Conservation (phyloP, 2,888 invertebrate species). For the Athalia cordata region DNA sequence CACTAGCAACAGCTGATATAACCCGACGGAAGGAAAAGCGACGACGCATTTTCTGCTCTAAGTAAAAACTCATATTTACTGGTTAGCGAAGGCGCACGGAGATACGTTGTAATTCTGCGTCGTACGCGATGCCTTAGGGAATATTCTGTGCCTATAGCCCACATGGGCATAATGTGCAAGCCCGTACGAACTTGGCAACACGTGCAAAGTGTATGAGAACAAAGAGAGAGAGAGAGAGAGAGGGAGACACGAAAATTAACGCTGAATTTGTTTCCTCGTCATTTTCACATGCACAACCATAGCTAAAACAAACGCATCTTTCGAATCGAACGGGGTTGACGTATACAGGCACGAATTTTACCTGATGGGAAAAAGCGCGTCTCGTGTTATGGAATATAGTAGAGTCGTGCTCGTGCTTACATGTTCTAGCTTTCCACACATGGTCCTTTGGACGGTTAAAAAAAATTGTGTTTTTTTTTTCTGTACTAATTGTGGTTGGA, state of each 20-base stretch:
- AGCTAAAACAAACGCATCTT: not conserved
- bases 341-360: no score
- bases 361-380: no score
- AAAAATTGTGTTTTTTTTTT: no score
- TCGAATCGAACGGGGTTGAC: not conserved
- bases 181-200: not conserved
- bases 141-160: constrained; percentile 51
- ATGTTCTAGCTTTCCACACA: no score
- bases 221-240: not conserved
- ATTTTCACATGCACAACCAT: not conserved
- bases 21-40: constrained; percentile 38
- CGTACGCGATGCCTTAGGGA: constrained; percentile 60
- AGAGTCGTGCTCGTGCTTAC: no score
- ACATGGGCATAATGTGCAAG: not conserved
- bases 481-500: no score
- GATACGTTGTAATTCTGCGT: constrained; percentile 64
- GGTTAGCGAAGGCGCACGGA: constrained; percentile 63
- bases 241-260: not conserved
- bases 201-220: not conserved
- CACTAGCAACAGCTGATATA: constrained; percentile 24
- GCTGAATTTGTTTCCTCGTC: not conserved
- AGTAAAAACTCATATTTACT: constrained; percentile 69
- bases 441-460: no score
- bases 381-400: no score
- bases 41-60: constrained; percentile 49